Conservation (phyloP, 2,797 vertebrate genomes). For the Chiroxiphia lanceolata region DNA sequence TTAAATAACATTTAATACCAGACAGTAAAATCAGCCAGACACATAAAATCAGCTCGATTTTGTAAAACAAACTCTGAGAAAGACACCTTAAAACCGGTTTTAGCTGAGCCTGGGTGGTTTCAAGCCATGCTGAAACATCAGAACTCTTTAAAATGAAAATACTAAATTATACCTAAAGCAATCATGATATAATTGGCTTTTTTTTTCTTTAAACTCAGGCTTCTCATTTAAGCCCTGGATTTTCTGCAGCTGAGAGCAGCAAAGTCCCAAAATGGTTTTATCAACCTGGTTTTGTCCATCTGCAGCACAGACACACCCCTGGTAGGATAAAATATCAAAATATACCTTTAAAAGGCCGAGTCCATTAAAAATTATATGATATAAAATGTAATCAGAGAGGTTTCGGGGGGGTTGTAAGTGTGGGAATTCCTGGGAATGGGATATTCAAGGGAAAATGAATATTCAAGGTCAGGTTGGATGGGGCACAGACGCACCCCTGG, state of each 20-base stretch:
- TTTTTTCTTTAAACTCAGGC: background rate
- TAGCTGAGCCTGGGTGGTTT: background rate
- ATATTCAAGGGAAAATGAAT: background rate
- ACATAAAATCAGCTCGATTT: background rate
- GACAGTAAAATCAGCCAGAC: background rate
- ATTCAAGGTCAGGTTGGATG: too few relatives aligned
- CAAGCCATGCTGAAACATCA: background rate
- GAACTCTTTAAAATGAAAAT: background rate
- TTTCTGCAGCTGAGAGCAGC: background rate
- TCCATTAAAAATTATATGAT: background rate
- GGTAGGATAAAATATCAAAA: background rate
- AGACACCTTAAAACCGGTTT: background rate
- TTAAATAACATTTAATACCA: background rate
- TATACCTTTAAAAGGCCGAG: background rate
- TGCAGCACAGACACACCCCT: background rate
- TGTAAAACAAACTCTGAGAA: background rate
- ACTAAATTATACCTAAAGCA: background rate
- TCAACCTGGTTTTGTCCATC: background rate
- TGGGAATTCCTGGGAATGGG: background rate
- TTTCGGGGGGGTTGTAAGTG: background rate
- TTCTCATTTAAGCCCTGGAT: background rate
- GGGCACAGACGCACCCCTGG: too few relatives aligned
- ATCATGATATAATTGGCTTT: background rate
- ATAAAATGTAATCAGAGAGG: background rate
- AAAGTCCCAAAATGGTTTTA: background rate